These are phyloP conservation scores for Phytoseiulus persimilis DNA, from an alignment of 2,888 invertebrate genomes.

Conservation along the genomic window DNA sequence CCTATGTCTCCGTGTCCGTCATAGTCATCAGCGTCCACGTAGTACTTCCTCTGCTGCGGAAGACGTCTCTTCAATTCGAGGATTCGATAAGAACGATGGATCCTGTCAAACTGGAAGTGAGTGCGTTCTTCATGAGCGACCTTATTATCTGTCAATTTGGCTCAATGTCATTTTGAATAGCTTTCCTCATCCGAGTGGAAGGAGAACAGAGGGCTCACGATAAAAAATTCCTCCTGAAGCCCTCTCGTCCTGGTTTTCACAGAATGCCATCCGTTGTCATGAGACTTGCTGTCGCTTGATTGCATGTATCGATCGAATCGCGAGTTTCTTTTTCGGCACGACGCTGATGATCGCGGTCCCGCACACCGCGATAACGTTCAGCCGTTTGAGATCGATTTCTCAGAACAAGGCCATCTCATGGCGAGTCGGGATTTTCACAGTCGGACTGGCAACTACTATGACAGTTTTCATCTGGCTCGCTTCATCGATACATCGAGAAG, in stretches of 20 bases:
- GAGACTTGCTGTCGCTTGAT: background rate
- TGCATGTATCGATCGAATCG: background rate
- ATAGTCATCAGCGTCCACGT: background rate
- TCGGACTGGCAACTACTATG: too few species aligned
- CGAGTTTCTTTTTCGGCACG: background rate
- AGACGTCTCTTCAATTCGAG: background rate
- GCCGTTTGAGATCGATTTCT: background rate
- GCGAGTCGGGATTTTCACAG: too few species aligned
- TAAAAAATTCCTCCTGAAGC: background rate
- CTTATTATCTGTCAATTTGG: too few species aligned
- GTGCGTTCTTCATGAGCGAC: background rate
- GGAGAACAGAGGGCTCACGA: too few species aligned
- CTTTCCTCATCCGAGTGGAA: too few species aligned
- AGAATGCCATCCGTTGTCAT: background rate
- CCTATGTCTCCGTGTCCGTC: background rate
- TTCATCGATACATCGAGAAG: too few species aligned
- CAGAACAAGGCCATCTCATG: too few species aligned
- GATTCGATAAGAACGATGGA: background rate
- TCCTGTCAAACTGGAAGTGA: background rate
- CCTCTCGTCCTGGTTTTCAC: background rate
- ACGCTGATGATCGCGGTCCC: background rate
- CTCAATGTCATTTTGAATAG: too few species aligned
- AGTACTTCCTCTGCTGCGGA: background rate
- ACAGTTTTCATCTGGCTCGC: too few species aligned
- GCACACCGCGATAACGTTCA: background rate